A percentile compares a stretch with the other conserved stretches of the same genome.
Conservation (phyloP, 2,888 invertebrate genomes). For the Drosophila birchii region DNA sequence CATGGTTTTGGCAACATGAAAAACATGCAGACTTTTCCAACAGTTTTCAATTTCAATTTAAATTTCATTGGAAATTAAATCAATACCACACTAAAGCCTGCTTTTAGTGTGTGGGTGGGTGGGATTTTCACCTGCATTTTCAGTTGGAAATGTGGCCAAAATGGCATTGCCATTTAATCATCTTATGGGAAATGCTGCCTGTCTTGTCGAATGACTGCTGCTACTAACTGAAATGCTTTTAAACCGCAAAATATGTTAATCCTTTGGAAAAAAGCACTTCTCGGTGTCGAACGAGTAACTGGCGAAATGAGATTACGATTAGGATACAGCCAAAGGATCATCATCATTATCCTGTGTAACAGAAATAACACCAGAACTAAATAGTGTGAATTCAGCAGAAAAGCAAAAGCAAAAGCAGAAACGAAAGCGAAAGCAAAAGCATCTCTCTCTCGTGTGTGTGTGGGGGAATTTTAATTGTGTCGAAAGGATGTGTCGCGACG, state of each 20-base stretch:
- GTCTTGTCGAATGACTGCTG: constrained; percentile 5
- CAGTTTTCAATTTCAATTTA: constrained; percentile 4
- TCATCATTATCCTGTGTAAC: constrained; percentile 5
- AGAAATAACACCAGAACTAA: constrained; percentile 9
- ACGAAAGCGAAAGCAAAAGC: neutral
- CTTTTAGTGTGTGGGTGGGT: neutral
- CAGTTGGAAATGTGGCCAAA: constrained; percentile 1
- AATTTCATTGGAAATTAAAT: constrained; percentile 22
- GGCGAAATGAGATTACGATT: constrained; percentile 16
- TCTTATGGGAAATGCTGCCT: constrained; percentile 26
- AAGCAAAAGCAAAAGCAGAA: neutral
- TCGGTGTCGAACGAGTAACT: constrained; percentile 9
- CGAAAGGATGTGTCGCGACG: constrained; percentile 16
- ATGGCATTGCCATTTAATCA: constrained; percentile 24
- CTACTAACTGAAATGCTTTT: constrained; percentile 19
- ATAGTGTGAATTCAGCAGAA: constrained; percentile 32
- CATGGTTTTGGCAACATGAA: neutral
- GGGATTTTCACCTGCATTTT: neutral
- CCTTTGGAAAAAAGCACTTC: constrained; percentile 10
- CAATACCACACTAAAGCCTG: constrained; percentile 27
- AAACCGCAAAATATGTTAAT: constrained; percentile 26
- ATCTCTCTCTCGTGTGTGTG: neutral
- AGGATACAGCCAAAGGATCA: constrained; percentile 13
- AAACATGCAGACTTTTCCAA: constrained; percentile 3
- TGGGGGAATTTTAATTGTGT: constrained; percentile 69